Evolutionary conservation across 1,140 invertebrate genomes (phyloP), one percentile per base, ranked within the genome.

Genomic region (Bathynomus jamesi): DNA sequence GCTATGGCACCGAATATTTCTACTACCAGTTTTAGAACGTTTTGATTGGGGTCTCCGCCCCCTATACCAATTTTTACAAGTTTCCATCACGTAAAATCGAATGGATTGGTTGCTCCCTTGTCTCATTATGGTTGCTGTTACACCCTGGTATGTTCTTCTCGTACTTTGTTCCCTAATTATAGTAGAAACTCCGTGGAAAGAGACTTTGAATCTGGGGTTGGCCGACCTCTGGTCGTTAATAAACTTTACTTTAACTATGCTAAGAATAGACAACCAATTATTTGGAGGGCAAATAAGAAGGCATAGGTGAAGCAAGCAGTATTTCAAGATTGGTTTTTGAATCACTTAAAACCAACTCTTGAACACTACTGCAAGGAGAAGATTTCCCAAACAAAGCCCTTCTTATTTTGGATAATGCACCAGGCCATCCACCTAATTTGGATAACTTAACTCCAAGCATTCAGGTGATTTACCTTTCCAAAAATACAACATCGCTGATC

Each of bases 201-300:
- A 99, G 17, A 96, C 96, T 79, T 85, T 89, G 79, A 89, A 99
- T 82, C 89, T 87, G 24, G 97, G 97, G 79, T 95, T 95, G 17
- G 89, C 87, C 46, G 91, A 91, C 78, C 95, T 86, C 84, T 96
- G 94, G 82, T 99, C 97, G 81, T 99, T 95, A 78, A 99, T 99
- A 81, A 99, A 99, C 84, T 99, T 99, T 0, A 99, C 96, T 87
- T 99, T 99, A 62, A 99, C 86, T n/a, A n/a, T n/a, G n/a, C n/a
- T n/a, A n/a, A n/a, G n/a, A n/a, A n/a, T n/a, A n/a, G n/a, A n/a
- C n/a, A n/a, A n/a, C n/a, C n/a, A n/a, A n/a, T n/a, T n/a, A n/a
- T n/a, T n/a, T n/a, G n/a, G n/a, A n/a, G n/a, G n/a, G n/a, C n/a
- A n/a, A n/a, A n/a, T n/a, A n/a, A n/a, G n/a, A n/a, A n/a, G n/a